phyloP scores from a whole-genome alignment of 2,797 vertebrate genomes.

The Microctenopoma stevenorrisi region DNA sequence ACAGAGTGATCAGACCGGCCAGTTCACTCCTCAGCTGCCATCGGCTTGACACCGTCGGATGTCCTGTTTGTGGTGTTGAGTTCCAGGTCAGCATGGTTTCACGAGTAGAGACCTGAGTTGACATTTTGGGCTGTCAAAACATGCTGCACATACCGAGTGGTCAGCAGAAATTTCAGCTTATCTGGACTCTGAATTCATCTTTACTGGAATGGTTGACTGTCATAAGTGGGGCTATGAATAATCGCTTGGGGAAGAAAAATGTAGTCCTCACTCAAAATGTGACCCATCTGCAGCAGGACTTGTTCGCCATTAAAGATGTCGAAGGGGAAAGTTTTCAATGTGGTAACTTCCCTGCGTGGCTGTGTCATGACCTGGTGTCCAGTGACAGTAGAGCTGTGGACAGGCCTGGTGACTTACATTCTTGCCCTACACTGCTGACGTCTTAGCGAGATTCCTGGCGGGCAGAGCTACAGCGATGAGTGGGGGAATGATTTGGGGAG shows the following conservation, averaged over 20 bases:
- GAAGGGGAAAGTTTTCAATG: background rate
- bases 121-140: constrained; percentile 55
- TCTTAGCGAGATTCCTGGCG: constrained; percentile 27
- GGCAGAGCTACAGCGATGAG: constrained; percentile 19
- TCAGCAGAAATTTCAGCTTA: constrained; percentile 63
- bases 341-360: constrained; percentile 4
- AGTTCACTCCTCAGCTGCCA: constrained; percentile 62
- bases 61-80: constrained; percentile 73
- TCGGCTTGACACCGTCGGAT: constrained; percentile 65
- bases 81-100: constrained; percentile 68
- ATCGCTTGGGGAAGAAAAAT: constrained; percentile 2
- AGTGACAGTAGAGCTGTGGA: constrained; percentile 22
- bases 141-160: constrained; percentile 33
- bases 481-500: constrained; percentile 24
- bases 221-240: constrained; percentile 20
- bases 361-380: constrained; percentile 8
- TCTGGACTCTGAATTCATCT: constrained; percentile 43
- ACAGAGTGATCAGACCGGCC: constrained; percentile 33
- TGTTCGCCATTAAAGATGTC: constrained; percentile 8
- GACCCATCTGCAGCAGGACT: constrained; percentile 9
- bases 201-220: constrained; percentile 1
- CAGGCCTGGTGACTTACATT: constrained; percentile 39
- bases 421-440: constrained; percentile 8
- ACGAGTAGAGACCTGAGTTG: constrained; percentile 52
- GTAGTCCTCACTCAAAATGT: constrained; percentile 8